These are phyloP conservation scores for Anthophora plumipes DNA, from an alignment of 2,888 invertebrate genomes.

Conservation along the genomic window DNA sequence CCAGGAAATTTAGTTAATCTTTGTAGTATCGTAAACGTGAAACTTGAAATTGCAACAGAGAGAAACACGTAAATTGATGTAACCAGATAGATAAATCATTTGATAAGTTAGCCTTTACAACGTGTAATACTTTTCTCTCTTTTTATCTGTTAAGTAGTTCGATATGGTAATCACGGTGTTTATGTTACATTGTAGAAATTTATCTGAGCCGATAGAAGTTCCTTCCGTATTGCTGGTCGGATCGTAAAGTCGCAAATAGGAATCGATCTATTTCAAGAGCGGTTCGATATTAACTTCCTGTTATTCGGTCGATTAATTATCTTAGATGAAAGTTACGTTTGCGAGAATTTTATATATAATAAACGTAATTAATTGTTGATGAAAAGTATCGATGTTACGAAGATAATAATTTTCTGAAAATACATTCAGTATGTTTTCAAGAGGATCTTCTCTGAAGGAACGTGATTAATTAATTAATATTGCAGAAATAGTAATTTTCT, in stretches of 20 bases:
- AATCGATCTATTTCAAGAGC: neutral
- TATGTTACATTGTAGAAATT: neutral
- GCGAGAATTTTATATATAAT: no score
- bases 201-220: neutral
- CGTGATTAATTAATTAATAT: no score
- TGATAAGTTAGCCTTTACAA: neutral
- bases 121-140: neutral
- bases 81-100: neutral
- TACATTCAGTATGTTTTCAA: no score
- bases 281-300: neutral
- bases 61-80: constrained; percentile 1
- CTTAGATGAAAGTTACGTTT: no score
- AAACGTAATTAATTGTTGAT: no score
- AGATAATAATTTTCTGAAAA: no score
- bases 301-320: neutral
- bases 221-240: neutral
- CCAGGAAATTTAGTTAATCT: constrained; percentile 12
- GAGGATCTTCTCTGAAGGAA: no score
- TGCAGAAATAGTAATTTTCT: no score
- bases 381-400: no score
- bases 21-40: constrained; percentile 12
- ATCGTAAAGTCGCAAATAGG: neutral
- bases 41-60: neutral
- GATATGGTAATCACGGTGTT: neutral
- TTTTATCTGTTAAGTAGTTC: neutral